Conservation (phyloP, 2,888 invertebrate genomes). For the Agrotis clavis region DNA sequence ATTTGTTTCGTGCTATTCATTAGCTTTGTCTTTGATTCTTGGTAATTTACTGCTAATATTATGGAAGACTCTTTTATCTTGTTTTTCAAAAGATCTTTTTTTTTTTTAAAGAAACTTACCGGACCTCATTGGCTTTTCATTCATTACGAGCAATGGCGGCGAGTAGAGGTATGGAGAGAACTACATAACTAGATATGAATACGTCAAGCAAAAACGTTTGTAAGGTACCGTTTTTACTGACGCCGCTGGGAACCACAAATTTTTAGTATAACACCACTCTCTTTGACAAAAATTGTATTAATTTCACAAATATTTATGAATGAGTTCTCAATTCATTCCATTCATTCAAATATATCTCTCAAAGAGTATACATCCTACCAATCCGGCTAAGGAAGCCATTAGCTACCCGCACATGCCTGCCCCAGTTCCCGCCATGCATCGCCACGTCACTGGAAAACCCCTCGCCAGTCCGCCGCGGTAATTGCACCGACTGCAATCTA, state of each 20-base stretch:
- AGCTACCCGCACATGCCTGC: slow-evolving; percentile 41
- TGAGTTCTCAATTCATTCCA: slow-evolving; percentile 14
- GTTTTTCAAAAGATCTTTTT: not conserved
- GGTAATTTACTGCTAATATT: slow-evolving; percentile 13
- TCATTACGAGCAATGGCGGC: not conserved
- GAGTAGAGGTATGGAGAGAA: too few species aligned
- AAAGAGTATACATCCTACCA: slow-evolving; percentile 12
- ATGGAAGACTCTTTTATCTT: not conserved
- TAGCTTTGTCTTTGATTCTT: slow-evolving; percentile 31
- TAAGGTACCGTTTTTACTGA: too few species aligned
- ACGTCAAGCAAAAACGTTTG: too few species aligned
- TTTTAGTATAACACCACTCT: not conserved
- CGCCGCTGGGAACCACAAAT: too few species aligned
- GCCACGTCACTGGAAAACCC: slow-evolving; percentile 61
- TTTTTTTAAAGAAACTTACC: not conserved
- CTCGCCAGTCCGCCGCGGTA: slow-evolving; percentile 34
- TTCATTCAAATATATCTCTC: not conserved
- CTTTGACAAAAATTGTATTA: not conserved
- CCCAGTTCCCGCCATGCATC: slow-evolving; percentile 53
- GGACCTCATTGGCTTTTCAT: not conserved
- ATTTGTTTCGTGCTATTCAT: slow-evolving; percentile 7
- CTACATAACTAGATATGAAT: too few species aligned
- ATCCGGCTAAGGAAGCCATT: slow-evolving; percentile 42
- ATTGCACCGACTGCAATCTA: slow-evolving; percentile 56
- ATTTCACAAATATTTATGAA: not conserved